Conservation (phyloP, 2,797 vertebrate genomes). For the Notoglanidium macrostoma region DNA sequence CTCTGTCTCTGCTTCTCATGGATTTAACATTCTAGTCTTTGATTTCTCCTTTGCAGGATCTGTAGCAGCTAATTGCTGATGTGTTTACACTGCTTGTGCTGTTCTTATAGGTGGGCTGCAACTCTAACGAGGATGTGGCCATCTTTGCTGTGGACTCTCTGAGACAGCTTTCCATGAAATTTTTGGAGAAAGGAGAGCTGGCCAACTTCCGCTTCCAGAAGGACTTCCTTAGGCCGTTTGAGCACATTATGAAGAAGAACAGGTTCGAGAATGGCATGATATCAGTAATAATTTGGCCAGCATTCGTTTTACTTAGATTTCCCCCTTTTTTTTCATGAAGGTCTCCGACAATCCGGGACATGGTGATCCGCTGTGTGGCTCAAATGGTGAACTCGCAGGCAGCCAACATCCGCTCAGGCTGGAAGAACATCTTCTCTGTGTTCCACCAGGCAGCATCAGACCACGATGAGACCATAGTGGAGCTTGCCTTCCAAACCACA, state of each 20-base stretch:
- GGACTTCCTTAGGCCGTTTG: slow-evolving; percentile 93
- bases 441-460: slow-evolving; percentile 95
- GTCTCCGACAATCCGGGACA: slow-evolving; percentile 92
- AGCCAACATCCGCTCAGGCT: slow-evolving; percentile 92
- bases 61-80: background rate
- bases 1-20: background rate
- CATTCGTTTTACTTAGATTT: background rate
- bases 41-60: background rate
- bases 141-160: slow-evolving; percentile 95
- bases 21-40: background rate
- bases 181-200: slow-evolving; percentile 94
- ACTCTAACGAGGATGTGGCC: slow-evolving; percentile 94
- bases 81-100: background rate
- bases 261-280: slow-evolving; percentile 70
- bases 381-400: slow-evolving; percentile 98
- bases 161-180: slow-evolving; percentile 96
- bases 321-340: slow-evolving; percentile 61
- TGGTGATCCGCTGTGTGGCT: slow-evolving; percentile 93
- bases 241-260: slow-evolving; percentile 98
- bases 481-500: slow-evolving; percentile 91
- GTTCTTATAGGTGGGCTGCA: slow-evolving; percentile 86
- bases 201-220: slow-evolving; percentile 98
- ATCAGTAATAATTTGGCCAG: background rate
- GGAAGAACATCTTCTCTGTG: slow-evolving; percentile 97
- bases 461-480: slow-evolving; percentile 90